Percentiles rank a stretch among this genome's conserved stretches.
Conservation (phyloP, 2,113 vertebrate genomes). For the Macrotis lagotis region DNA sequence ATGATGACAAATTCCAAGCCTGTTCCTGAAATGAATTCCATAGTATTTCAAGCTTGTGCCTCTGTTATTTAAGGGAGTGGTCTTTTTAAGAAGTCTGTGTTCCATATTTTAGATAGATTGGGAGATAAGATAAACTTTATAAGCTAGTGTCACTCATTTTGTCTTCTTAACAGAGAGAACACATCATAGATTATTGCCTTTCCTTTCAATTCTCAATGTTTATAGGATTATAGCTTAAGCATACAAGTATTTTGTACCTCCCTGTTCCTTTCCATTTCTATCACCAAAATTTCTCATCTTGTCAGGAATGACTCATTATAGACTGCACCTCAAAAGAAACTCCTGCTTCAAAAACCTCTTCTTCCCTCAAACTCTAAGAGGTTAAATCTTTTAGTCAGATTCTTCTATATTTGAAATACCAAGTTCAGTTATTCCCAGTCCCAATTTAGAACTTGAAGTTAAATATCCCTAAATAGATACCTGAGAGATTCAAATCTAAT, state of each 20-base stretch:
- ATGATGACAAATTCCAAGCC: neutral
- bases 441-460: neutral
- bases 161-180: slow-evolving; percentile 16
- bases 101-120: neutral
- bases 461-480: neutral
- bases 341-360: neutral
- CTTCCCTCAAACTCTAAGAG: neutral
- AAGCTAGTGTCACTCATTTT: neutral
- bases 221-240: neutral
- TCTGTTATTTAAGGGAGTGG: neutral
- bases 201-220: neutral
- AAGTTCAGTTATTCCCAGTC: neutral
- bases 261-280: neutral
- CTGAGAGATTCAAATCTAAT: neutral
- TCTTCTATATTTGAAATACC: neutral
- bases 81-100: neutral
- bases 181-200: neutral
- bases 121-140: slow-evolving; percentile 55
- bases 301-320: too few species aligned
- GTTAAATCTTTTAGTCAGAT: neutral
- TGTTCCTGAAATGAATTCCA: neutral
- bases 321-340: neutral
- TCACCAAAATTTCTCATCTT: neutral
- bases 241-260: neutral
- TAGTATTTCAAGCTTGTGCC: neutral